Evolutionary conservation across 2,113 vertebrate genomes (phyloP).

Genomic region (Pholis gunnellus): DNA sequence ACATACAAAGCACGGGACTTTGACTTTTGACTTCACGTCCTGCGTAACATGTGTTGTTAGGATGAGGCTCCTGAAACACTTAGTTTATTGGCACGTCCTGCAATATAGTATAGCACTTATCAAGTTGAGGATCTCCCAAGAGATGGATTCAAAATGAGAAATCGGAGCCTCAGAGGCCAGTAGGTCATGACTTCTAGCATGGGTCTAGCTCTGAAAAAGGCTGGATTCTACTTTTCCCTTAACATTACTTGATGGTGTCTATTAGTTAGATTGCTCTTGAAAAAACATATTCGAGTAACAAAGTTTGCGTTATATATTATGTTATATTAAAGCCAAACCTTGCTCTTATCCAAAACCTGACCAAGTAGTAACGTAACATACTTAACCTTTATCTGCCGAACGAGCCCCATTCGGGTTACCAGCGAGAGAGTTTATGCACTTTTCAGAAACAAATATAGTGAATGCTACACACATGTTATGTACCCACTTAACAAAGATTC

Average conservation of each 20-base stretch:
- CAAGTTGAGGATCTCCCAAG: neutral
- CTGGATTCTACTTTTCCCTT: too few species aligned
- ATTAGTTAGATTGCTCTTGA: neutral
- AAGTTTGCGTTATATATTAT: neutral
- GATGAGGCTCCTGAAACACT: neutral
- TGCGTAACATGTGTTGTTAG: too few species aligned
- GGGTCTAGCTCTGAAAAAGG: too few species aligned
- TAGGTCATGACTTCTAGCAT: neutral
- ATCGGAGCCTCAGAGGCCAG: neutral
- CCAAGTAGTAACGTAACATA: neutral
- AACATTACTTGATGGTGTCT: neutral
- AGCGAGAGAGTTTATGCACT: too few species aligned
- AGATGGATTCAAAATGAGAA: neutral
- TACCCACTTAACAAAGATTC: too few species aligned
- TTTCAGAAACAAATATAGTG: too few species aligned
- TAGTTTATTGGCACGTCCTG: neutral
- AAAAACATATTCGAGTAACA: neutral
- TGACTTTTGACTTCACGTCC: neutral
- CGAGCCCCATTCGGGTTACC: too few species aligned
- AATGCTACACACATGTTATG: too few species aligned
- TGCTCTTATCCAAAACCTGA: neutral
- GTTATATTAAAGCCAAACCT: neutral
- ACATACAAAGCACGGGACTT: neutral
- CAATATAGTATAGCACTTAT: neutral
- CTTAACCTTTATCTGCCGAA: too few species aligned